Evolutionary conservation across 2,888 invertebrate species (phyloP).

Genomic region (Diogma glabrata): DNA sequence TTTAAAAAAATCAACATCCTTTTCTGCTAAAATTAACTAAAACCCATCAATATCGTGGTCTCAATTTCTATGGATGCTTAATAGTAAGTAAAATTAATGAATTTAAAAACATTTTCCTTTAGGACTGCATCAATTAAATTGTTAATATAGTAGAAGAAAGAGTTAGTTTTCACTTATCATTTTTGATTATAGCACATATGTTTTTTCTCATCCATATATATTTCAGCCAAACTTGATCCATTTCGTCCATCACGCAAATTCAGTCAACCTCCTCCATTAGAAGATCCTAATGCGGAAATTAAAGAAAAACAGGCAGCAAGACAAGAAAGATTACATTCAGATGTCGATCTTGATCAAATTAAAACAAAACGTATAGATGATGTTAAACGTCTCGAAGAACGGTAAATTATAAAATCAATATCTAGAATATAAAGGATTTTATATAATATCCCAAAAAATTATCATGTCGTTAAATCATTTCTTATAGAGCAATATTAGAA

Average conservation of each 20-base stretch:
- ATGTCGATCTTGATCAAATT: constrained; percentile 37
- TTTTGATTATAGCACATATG: too few relatives aligned
- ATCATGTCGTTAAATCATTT: too few relatives aligned
- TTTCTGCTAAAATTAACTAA: too few relatives aligned
- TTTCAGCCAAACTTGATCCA: constrained; percentile 49
- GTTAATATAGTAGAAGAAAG: too few relatives aligned
- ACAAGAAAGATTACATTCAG: constrained; percentile 41
- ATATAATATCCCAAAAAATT: constrained; percentile 26
- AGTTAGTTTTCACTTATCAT: too few relatives aligned
- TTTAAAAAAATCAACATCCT: too few relatives aligned
- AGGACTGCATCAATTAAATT: too few relatives aligned
- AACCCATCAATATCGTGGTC: too few relatives aligned
- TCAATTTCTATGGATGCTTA: too few relatives aligned
- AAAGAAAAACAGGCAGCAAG: constrained; percentile 52
- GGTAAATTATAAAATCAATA: constrained; percentile 21
- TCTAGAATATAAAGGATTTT: background rate
- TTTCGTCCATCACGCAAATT: constrained; percentile 58
- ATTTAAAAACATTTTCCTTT: too few relatives aligned
- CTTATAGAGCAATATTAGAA: constrained; percentile 41
- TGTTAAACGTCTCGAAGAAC: constrained; percentile 39
- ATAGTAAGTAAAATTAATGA: too few relatives aligned
- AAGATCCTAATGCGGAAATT: constrained; percentile 46
- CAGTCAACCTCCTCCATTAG: constrained; percentile 44
- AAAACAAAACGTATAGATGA: constrained; percentile 42
- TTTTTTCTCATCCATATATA: constrained; percentile 2